These are phyloP conservation scores for Coracias cyanogaster DNA, from an alignment of 2,797 vertebrate species.

Conservation along the genomic window DNA sequence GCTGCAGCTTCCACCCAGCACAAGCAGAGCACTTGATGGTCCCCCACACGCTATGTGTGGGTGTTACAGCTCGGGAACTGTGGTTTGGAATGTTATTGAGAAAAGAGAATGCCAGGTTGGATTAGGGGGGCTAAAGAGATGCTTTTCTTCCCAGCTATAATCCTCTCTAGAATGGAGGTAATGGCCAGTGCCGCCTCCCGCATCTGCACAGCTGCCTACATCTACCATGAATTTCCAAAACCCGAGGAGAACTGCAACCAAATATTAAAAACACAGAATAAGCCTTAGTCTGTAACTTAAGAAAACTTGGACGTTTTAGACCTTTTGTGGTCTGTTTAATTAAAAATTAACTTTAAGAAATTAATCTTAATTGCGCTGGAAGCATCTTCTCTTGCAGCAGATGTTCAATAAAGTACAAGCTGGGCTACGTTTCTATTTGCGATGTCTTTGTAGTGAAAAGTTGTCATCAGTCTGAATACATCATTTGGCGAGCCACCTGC, in stretches of 20 bases:
- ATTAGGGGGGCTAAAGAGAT: neutral
- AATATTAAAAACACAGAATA: neutral
- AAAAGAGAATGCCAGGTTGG: neutral
- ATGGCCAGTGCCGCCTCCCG: neutral
- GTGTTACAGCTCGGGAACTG: neutral
- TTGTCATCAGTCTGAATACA: neutral
- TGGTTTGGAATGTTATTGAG: neutral
- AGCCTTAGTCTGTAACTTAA: neutral
- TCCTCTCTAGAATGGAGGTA: neutral
- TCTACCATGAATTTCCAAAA: neutral
- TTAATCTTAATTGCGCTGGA: neutral
- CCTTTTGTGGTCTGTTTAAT: neutral
- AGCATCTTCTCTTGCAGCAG: neutral
- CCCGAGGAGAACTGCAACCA: neutral
- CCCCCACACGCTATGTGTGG: fast-evolving
- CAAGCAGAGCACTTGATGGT: neutral
- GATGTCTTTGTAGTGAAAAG: neutral
- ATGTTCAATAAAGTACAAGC: neutral
- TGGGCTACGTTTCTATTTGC: neutral
- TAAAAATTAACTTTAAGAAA: neutral
- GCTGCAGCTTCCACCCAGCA: neutral
- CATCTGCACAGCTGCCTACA: neutral
- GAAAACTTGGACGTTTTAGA: neutral
- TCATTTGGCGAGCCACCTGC: neutral
- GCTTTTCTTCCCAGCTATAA: neutral